A percentile compares a stretch with the other conserved stretches of the same genome.
Conservation (phyloP, 2,888 invertebrate species). For the Trachelus stipa region DNA sequence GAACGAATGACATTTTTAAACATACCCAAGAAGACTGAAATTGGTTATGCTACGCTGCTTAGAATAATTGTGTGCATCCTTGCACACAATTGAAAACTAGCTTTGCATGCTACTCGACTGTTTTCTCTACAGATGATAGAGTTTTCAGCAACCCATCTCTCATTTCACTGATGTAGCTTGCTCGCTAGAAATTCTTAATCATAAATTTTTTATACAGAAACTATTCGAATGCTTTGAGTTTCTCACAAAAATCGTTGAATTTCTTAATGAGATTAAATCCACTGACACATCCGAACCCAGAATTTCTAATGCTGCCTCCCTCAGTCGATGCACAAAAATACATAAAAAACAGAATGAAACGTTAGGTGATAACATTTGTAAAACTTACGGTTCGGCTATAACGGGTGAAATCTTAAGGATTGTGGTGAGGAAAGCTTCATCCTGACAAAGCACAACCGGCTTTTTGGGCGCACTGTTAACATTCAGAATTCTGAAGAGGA, state of each 20-base stretch:
- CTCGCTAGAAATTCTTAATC: background rate
- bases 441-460: conserved; percentile 82
- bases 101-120: background rate
- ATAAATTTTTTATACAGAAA: background rate
- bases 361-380: background rate
- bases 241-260: background rate
- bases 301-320: background rate
- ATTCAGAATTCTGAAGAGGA: conserved; percentile 85
- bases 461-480: conserved; percentile 85
- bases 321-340: background rate
- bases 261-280: background rate
- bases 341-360: conserved; percentile 5
- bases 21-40: background rate
- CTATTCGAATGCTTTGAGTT: background rate
- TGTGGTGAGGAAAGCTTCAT: conserved; percentile 81
- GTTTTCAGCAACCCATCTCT: background rate
- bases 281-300: background rate
- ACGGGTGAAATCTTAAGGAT: conserved; percentile 84
- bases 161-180: background rate
- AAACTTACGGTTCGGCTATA: conserved; percentile 85
- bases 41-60: background rate
- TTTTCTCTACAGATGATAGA: background rate
- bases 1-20: background rate
- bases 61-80: background rate
- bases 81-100: background rate